Percentiles rank a stretch among this genome's conserved stretches.
These are phyloP conservation scores for Sminthopsis crassicaudata DNA, from an alignment of 2,113 vertebrate genomes.

Conservation along the genomic window DNA sequence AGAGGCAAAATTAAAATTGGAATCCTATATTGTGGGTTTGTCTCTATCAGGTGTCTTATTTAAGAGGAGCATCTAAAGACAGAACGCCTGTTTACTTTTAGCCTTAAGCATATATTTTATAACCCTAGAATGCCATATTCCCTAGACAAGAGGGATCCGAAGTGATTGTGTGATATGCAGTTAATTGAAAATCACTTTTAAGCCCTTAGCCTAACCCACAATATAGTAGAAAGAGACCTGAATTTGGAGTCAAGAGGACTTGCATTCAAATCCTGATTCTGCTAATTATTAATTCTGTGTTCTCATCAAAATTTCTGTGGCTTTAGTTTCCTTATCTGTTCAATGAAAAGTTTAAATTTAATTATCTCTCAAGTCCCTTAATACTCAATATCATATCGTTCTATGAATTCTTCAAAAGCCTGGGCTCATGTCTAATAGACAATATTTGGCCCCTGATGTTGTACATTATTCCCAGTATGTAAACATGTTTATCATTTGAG, in stretches of 20 bases:
- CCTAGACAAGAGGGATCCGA: conserved; percentile 10
- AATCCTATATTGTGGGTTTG: conserved; percentile 3
- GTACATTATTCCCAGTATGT: neutral
- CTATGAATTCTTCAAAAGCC: neutral
- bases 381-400: neutral
- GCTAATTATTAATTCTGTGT: neutral
- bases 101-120: neutral
- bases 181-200: conserved; percentile 59
- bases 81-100: conserved; percentile 38
- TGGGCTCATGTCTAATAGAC: neutral
- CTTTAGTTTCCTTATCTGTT: neutral
- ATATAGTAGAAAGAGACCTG: neutral
- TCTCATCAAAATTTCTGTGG: neutral
- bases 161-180: neutral
- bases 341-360: neutral
- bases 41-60: conserved; percentile 25
- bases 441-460: neutral
- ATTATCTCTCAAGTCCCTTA: neutral
- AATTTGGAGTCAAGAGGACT: neutral
- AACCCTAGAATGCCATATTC: conserved; percentile 16
- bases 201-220: neutral
- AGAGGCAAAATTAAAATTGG: conserved; percentile 39
- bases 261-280: neutral
- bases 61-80: conserved; percentile 23
- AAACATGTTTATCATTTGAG: neutral